Conservation (phyloP, 2,888 invertebrate species). For the Caenorhabditis sp. region DNA sequence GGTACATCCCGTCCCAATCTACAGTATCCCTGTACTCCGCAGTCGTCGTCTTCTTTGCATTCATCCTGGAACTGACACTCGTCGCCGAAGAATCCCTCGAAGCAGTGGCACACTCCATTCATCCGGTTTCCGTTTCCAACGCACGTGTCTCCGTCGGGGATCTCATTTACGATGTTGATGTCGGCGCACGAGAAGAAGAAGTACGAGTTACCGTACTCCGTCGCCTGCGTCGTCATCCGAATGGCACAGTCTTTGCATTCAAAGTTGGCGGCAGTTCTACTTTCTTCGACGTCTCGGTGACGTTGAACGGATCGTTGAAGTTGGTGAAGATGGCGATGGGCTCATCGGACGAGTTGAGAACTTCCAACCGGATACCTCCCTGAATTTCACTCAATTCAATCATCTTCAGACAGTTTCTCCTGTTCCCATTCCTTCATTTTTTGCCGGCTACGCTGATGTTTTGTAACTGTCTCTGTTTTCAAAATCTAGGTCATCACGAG, state of each 20-base stretch:
- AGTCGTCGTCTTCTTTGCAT: constrained; percentile 89
- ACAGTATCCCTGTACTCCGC: constrained; percentile 88
- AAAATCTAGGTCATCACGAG: constrained; percentile 22
- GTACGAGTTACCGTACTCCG: constrained; percentile 90
- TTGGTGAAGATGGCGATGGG: constrained; percentile 88
- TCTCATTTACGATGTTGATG: constrained; percentile 81
- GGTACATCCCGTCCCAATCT: constrained; percentile 82
- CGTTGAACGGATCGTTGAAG: constrained; percentile 66
- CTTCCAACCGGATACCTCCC: constrained; percentile 92
- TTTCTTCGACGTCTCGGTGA: constrained; percentile 85
- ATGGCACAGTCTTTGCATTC: constrained; percentile 92
- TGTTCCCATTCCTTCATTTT: constrained; percentile 8
- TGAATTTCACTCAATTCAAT: constrained; percentile 80
- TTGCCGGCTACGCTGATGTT: background rate
- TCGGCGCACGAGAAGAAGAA: constrained; percentile 96
- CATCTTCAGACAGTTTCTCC: constrained; percentile 2
- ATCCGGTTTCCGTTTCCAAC: constrained; percentile 85
- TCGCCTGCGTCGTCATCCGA: constrained; percentile 90
- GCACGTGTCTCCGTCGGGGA: constrained; percentile 87
- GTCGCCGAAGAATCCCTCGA: constrained; percentile 42
- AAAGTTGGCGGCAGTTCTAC: constrained; percentile 89
- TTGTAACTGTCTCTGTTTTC: constrained; percentile 28
- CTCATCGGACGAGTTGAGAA: constrained; percentile 89
- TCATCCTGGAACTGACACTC: constrained; percentile 83
- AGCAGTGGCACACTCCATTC: constrained; percentile 76